phyloP scores from a whole-genome alignment of 2,888 invertebrate genomes.

The Pegoplata infirma region DNA sequence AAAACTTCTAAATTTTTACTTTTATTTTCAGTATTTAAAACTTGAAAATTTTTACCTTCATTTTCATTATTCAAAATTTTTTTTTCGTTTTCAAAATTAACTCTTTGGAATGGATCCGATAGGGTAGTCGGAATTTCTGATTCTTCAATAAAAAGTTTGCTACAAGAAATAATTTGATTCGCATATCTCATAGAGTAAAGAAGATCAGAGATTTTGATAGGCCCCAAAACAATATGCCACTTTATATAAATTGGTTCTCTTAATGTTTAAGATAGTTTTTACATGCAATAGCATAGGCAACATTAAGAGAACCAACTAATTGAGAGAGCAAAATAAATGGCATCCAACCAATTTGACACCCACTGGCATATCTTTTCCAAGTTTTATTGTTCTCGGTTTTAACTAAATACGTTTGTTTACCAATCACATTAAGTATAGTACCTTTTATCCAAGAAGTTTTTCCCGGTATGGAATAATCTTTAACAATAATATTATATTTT shows the following conservation, averaged over 20 bases:
- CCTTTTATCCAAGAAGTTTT: constrained; percentile 17
- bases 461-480: constrained; percentile 17
- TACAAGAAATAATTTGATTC: constrained; percentile 28
- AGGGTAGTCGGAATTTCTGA: not conserved
- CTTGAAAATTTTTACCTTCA: not conserved
- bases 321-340: no score
- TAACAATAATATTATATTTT: constrained; percentile 11
- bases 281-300: no score
- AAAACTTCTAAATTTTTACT: not conserved
- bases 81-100: not conserved
- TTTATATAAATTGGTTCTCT: no score
- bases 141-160: not conserved
- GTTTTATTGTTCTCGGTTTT: not conserved
- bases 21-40: not conserved
- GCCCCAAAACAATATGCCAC: no score
- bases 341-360: no score
- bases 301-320: no score
- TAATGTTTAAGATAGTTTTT: no score
- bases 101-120: constrained; percentile 20
- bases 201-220: no score
- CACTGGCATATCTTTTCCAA: constrained; percentile 38
- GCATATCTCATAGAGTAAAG: no score
- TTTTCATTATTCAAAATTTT: not conserved
- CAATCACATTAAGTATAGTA: not conserved
- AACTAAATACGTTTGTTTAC: constrained; percentile 37